Percentiles rank a stretch among this genome's conserved stretches.
These are phyloP conservation scores for Selenia dentaria DNA, from an alignment of 2,888 invertebrate genomes.

Conservation along the genomic window DNA sequence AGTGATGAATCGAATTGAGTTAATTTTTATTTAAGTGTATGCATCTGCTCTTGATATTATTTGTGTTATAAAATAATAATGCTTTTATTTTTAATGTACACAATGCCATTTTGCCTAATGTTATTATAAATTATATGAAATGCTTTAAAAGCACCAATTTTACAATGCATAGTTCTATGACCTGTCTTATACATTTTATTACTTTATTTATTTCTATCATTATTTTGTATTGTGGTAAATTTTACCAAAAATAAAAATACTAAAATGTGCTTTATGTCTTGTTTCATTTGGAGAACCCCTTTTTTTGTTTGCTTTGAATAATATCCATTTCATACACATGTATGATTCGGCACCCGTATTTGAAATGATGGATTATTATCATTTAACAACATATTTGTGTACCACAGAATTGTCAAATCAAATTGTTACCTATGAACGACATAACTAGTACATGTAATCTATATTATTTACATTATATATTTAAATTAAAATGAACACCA, in stretches of 20 bases:
- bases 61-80: constrained; percentile 77
- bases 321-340: too few relatives aligned
- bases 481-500: too few relatives aligned
- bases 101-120: constrained; percentile 85
- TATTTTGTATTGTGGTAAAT: constrained; percentile 84
- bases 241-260: constrained; percentile 85
- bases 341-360: too few relatives aligned
- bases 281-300: constrained; percentile 54
- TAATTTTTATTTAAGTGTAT: constrained; percentile 65
- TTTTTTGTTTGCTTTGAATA: too few relatives aligned
- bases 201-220: constrained; percentile 84
- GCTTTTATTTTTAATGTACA: constrained; percentile 83
- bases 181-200: constrained; percentile 83
- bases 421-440: too few relatives aligned
- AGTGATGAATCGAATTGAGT: constrained; percentile 74
- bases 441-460: too few relatives aligned
- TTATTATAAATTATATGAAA: constrained; percentile 84
- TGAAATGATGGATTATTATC: too few relatives aligned
- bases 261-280: constrained; percentile 81
- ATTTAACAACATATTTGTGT: too few relatives aligned
- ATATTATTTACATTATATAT: too few relatives aligned
- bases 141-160: constrained; percentile 85
- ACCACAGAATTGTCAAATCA: too few relatives aligned
- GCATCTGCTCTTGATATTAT: constrained; percentile 81
- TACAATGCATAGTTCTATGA: constrained; percentile 84